Evolutionary conservation across 2,113 vertebrate species (phyloP).

Genomic region (Tenebrosternarchus preto): DNA sequence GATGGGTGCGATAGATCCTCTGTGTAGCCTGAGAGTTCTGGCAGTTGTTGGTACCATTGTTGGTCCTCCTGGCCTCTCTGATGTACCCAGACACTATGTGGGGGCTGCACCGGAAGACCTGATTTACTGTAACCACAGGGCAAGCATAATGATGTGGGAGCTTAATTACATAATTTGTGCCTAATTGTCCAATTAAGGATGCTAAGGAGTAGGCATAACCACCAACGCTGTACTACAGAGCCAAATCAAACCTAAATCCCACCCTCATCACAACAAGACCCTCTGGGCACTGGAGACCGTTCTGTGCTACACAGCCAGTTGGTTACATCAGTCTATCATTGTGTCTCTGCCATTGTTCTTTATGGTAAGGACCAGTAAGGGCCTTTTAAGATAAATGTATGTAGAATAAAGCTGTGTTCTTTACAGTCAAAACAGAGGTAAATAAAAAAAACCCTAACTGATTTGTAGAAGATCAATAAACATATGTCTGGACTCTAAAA

Average conservation of each 20-base stretch:
- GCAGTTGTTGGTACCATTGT: slow-evolving; percentile 32
- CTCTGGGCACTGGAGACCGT: slow-evolving; percentile 13
- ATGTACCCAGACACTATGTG: slow-evolving; percentile 18
- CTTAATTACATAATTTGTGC: slow-evolving; percentile 41
- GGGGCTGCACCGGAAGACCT: slow-evolving; percentile 1
- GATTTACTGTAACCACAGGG: slow-evolving; percentile 36
- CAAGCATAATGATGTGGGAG: slow-evolving; percentile 20
- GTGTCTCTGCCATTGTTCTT: neutral
- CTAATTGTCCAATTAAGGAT: slow-evolving; percentile 44
- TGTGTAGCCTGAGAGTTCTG: neutral
- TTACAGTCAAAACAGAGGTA: neutral
- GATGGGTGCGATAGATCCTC: neutral
- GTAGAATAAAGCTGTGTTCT: neutral
- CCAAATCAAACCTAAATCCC: slow-evolving; percentile 24
- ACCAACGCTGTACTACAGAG: slow-evolving; percentile 29
- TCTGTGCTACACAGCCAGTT: neutral
- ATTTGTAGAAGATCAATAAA: neutral
- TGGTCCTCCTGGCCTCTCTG: slow-evolving; percentile 17
- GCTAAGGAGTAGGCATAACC: slow-evolving; percentile 27
- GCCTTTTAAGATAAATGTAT: neutral
- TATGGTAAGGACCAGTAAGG: too few relatives aligned
- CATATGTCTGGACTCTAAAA: neutral
- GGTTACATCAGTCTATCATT: neutral
- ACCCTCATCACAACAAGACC: slow-evolving; percentile 30
- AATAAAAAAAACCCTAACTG: neutral